Evolutionary conservation across 2,888 invertebrate species (phyloP).

Genomic region (Nesidiocoris tenuis): DNA sequence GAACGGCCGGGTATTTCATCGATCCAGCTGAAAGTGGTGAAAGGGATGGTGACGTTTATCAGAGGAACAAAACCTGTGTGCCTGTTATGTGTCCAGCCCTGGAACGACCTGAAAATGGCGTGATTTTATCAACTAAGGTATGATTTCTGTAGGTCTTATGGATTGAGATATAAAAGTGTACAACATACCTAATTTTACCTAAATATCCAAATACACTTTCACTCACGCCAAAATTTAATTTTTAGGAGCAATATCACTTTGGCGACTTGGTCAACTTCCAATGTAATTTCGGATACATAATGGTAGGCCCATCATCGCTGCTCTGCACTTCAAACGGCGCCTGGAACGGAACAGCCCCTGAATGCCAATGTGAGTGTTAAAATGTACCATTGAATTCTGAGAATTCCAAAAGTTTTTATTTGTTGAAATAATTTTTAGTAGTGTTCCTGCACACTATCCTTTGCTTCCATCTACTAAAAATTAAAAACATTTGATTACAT

Average conservation of each 20-base stretch:
- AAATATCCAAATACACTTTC: not conserved
- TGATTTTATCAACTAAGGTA: constrained; percentile 72
- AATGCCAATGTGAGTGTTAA: constrained; percentile 85
- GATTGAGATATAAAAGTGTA: not conserved
- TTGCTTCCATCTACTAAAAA: not conserved
- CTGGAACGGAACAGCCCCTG: constrained; percentile 92
- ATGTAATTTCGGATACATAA: constrained; percentile 91
- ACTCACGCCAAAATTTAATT: not conserved
- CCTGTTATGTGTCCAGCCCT: constrained; percentile 84
- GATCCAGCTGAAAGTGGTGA: constrained; percentile 81
- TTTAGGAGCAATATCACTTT: constrained; percentile 72
- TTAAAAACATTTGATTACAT: no score
- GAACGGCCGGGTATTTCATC: constrained; percentile 83
- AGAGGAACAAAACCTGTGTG: constrained; percentile 92
- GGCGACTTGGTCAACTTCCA: constrained; percentile 88
- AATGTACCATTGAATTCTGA: constrained; percentile 38
- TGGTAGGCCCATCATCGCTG: constrained; percentile 82
- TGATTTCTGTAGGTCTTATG: not conserved
- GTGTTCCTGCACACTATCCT: not conserved
- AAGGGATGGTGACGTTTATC: constrained; percentile 83
- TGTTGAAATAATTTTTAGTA: no score
- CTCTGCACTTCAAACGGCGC: constrained; percentile 84
- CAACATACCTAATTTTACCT: not conserved
- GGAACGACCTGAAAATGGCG: constrained; percentile 78
- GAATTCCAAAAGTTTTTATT: not conserved